phyloP scores from a whole-genome alignment of 2,797 vertebrate species.

The Paedocypris micromegethes region DNA sequence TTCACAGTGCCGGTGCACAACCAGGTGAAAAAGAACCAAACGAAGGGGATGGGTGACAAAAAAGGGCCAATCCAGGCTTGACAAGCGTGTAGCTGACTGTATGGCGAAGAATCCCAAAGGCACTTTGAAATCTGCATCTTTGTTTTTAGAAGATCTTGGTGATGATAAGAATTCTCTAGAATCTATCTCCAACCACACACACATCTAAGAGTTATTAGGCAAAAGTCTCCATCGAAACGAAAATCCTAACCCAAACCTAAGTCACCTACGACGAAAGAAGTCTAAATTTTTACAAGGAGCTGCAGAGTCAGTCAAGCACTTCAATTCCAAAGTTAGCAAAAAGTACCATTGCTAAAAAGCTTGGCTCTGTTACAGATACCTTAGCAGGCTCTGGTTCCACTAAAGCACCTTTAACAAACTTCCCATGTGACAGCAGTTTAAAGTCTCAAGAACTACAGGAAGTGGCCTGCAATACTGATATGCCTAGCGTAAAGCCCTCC shows the following conservation, averaged over 20 bases:
- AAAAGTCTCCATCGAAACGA: no score
- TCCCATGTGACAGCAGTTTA: constrained; percentile 87
- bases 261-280: constrained; percentile 72
- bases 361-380: constrained; percentile 77
- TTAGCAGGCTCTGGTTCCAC: constrained; percentile 74
- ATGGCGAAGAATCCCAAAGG: no score
- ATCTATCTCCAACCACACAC: no score
- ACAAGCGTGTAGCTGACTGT: no score
- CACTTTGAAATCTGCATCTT: no score
- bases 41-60: no score
- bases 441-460: constrained; percentile 85
- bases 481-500: constrained; percentile 82
- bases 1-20: no score
- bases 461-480: constrained; percentile 85
- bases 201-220: no score
- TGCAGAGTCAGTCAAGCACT: constrained; percentile 83
- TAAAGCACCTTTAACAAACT: constrained; percentile 73
- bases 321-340: constrained; percentile 79
- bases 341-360: constrained; percentile 77
- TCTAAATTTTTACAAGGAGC: constrained; percentile 74
- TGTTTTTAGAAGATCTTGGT: no score
- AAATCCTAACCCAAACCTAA: constrained; percentile 65
- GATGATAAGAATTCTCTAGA: no score
- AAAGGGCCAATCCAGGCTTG: no score
- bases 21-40: no score